Evolutionary conservation across 2,888 invertebrate species (phyloP), one percentile per base, ranked within the genome.

Genomic region (Opisthograptis luteolata): DNA sequence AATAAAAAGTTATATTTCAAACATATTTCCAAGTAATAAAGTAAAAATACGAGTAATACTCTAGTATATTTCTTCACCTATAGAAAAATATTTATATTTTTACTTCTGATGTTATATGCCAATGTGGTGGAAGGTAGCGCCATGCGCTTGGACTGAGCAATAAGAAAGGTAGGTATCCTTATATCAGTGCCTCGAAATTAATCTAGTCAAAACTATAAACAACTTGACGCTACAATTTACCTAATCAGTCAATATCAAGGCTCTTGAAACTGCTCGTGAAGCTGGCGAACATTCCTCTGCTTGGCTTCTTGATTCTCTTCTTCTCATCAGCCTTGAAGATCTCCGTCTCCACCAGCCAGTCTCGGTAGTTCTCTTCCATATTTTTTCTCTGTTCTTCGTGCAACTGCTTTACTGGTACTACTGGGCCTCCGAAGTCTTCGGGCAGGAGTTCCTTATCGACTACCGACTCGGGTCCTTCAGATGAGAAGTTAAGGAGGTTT

Each of bases 401-500:
- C n/a, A 93, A 79, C 45, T 87, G 79, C 35, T 92, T 91, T 0
- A 92, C 82, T 0, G 91, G 57, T 0, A 89, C 86, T 0, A 91
- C 81, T 6, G 92, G 91, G 15, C 94, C 94, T 32, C 93, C 94
- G 55, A 93, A 94, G 62, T 94, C 94, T 74, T 87, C 81, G 0
- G 91, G 88, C 0, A 91, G 66, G 0, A 86, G 79, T 42, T 83
- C 85, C 57, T 79, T 74, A 42, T 91, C 91, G 4, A 91, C 87
- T 0, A 90, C 74, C 0, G 91, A 78, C 0, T 80, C 84, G 0
- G 92, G 91, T 0, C 92, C 92, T 45, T 89, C 87, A 0, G 92
- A 88, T 12, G 84, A 83, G 68, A 94, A 93, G 77, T 92, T 92
- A 24, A 94, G 82, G 12, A 94, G 82, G 58, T 91, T 91, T 32